Evolutionary conservation across 2,113 vertebrate species (phyloP).

Genomic region (Gymnogyps californianus): DNA sequence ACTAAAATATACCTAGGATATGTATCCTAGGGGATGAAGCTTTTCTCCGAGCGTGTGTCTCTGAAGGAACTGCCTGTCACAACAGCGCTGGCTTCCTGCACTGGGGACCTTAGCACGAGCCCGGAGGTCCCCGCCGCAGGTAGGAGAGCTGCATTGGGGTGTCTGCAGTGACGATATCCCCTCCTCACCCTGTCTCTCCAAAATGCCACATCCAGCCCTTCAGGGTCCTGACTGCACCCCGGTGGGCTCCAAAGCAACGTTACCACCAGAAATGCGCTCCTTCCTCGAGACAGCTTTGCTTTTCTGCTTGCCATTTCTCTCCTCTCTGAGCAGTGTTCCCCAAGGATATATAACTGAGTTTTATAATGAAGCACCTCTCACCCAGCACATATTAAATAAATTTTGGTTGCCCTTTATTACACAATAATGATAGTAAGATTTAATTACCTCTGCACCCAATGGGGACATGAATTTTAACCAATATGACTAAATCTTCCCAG

Average conservation of each 20-base stretch:
- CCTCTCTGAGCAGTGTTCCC: background rate
- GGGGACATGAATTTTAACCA: slow-evolving; percentile 29
- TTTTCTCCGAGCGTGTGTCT: fast-evolving
- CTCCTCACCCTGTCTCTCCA: background rate
- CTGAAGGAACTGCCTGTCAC: background rate
- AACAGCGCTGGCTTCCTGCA: background rate
- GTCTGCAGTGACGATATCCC: background rate
- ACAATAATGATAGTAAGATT: slow-evolving; percentile 47
- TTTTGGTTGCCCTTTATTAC: slow-evolving; percentile 45
- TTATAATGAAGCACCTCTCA: slow-evolving; percentile 49
- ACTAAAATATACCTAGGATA: background rate
- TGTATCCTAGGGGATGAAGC: background rate
- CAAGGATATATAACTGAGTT: background rate
- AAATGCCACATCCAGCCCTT: background rate
- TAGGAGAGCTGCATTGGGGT: background rate
- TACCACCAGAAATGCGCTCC: background rate
- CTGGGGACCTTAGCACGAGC: background rate
- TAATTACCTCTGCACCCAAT: slow-evolving; percentile 47
- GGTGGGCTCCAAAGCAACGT: background rate
- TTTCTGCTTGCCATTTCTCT: background rate
- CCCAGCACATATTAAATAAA: slow-evolving; percentile 46
- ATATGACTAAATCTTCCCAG: slow-evolving; percentile 24
- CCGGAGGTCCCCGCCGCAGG: background rate
- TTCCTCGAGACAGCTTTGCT: background rate
- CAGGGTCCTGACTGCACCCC: background rate